phyloP scores from a whole-genome alignment of 64 coral and sea anemone genomes.

The Montipora foliosa region DNA sequence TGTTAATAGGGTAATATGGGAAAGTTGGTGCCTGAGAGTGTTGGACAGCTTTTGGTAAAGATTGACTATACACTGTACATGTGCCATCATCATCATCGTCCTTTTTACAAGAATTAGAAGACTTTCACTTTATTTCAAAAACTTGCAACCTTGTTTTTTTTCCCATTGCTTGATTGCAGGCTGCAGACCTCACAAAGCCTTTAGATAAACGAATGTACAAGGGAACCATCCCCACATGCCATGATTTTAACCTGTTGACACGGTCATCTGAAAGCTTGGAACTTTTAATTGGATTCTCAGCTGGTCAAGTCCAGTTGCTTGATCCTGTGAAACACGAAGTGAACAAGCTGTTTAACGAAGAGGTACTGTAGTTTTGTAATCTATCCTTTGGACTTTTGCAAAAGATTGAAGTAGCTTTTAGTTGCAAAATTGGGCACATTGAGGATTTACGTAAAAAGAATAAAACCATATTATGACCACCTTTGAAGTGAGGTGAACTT shows the following conservation, averaged over 20 bases:
- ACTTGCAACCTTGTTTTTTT: neutral
- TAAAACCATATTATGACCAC: no score
- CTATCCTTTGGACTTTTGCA: neutral
- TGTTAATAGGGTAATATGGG: no score
- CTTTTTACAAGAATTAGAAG: no score
- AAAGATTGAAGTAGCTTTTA: neutral
- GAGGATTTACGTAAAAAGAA: no score
- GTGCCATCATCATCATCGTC: no score
- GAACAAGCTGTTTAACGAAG: constrained; percentile 97
- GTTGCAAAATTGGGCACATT: no score
- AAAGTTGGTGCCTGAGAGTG: no score
- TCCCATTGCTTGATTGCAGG: constrained; percentile 34
- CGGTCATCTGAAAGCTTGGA: constrained; percentile 91
- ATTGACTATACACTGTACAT: no score
- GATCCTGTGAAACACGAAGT: constrained; percentile 96
- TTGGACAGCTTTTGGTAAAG: no score
- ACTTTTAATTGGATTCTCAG: constrained; percentile 92
- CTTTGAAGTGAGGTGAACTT: no score
- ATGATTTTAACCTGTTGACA: constrained; percentile 97
- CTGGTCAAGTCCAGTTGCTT: constrained; percentile 92
- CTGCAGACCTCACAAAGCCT: constrained; percentile 97
- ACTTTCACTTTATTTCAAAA: no score
- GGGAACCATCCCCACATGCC: constrained; percentile 94
- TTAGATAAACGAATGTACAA: constrained; percentile 96
- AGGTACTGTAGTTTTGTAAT: constrained; percentile 20